Percentiles rank a stretch among this genome's conserved stretches.
Conservation (phyloP, 2,113 vertebrate species). For the Proteles cristata region DNA sequence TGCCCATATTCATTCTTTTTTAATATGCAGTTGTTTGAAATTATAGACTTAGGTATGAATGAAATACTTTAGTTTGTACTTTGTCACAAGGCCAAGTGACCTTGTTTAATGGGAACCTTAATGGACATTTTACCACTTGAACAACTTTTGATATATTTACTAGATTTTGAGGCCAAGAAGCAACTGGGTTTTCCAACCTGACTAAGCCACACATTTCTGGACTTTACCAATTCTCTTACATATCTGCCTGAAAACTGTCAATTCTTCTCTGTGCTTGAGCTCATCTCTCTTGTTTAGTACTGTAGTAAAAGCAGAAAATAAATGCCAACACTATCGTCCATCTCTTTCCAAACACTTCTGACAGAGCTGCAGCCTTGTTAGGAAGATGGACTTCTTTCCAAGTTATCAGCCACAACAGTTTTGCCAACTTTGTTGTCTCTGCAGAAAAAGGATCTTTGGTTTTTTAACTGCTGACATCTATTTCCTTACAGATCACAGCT, state of each 20-base stretch:
- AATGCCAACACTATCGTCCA: not conserved
- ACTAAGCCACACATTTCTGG: not conserved
- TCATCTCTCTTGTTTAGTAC: slow-evolving; percentile 21
- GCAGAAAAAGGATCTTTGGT: not conserved
- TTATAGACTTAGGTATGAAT: not conserved
- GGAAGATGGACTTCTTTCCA: not conserved
- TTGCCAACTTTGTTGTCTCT: not conserved
- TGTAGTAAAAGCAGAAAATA: slow-evolving; percentile 46
- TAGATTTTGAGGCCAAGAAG: not conserved
- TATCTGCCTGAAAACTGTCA: slow-evolving; percentile 43
- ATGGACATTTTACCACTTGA: not conserved
- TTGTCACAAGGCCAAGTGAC: not conserved
- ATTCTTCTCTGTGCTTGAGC: not conserved
- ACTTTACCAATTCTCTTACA: not conserved
- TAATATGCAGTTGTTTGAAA: not conserved
- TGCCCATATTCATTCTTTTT: not conserved
- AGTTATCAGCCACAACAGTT: not conserved
- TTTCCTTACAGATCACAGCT: not conserved
- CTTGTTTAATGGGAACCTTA: not conserved
- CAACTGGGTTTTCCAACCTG: not conserved
- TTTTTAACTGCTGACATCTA: not conserved
- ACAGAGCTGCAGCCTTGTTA: slow-evolving; percentile 24
- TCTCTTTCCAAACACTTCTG: not conserved
- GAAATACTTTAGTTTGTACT: not conserved
- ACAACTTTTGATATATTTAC: not conserved